Conservation (phyloP, 35 echinoderm and acorn worm species). For the Lytechinus pictus region DNA sequence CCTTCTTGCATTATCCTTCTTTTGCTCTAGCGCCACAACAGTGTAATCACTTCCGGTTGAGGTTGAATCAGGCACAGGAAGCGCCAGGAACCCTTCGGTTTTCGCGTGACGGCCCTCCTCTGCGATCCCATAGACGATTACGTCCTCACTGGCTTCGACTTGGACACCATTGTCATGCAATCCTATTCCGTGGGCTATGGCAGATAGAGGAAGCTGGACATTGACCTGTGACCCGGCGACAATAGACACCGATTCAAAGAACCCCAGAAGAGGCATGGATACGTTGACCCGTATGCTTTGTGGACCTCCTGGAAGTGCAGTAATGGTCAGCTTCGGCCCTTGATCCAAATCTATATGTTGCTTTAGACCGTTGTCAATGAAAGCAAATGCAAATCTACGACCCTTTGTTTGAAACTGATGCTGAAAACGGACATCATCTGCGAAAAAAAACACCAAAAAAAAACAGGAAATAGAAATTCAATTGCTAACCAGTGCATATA, state of each 20-base stretch:
- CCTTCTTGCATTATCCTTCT: background rate
- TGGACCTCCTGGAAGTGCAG: background rate
- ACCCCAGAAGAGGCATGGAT: background rate
- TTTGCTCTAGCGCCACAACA: background rate
- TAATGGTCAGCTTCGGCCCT: slow-evolving; percentile 35
- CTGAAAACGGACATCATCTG: slow-evolving; percentile 4
- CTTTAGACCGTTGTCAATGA: slow-evolving; percentile 34
- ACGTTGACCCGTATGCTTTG: background rate
- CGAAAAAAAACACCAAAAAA: background rate
- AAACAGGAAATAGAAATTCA: background rate
- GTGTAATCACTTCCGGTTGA: background rate
- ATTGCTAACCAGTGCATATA: too few species aligned
- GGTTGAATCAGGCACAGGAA: background rate
- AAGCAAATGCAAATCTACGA: slow-evolving; percentile 10
- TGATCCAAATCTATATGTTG: background rate
- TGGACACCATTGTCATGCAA: background rate
- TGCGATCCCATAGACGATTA: slow-evolving; percentile 24
- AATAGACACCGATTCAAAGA: slow-evolving; percentile 12
- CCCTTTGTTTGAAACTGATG: slow-evolving; percentile 4
- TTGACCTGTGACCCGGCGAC: background rate
- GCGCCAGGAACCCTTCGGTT: background rate
- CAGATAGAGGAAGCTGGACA: background rate
- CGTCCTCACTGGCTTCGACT: slow-evolving; percentile 30
- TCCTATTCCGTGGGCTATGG: background rate
- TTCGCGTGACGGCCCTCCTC: slow-evolving; percentile 10